Conservation (phyloP, 2,113 vertebrate genomes). For the Lasiurus cinereus region DNA sequence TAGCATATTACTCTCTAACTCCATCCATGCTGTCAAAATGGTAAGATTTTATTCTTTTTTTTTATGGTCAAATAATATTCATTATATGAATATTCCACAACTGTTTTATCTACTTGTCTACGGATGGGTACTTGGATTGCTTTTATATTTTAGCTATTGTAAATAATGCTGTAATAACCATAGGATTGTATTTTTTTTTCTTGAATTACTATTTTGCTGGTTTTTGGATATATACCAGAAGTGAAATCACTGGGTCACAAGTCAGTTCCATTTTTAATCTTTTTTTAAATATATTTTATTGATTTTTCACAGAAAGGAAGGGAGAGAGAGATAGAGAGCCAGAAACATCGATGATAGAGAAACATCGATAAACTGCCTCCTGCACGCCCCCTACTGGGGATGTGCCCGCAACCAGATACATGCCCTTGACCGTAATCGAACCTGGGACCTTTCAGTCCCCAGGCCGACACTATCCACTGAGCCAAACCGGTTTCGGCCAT, state of each 20-base stretch:
- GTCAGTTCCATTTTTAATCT: too few species aligned
- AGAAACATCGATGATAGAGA: too few species aligned
- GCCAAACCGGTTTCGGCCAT: not conserved
- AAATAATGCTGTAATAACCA: not conserved
- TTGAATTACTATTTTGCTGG: not conserved
- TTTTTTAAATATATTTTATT: too few species aligned
- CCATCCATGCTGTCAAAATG: not conserved
- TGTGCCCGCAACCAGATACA: too few species aligned
- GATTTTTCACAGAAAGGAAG: too few species aligned
- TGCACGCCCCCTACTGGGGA: too few species aligned
- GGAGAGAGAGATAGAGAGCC: too few species aligned
- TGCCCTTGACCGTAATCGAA: too few species aligned
- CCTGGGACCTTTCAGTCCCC: too few species aligned
- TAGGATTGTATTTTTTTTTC: not conserved
- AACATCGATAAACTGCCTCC: too few species aligned
- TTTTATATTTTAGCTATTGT: not conserved
- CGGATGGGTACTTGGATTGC: not conserved
- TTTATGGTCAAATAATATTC: not conserved
- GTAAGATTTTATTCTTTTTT: not conserved
- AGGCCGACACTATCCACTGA: too few species aligned
- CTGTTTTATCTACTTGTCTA: not conserved
- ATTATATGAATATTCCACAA: not conserved
- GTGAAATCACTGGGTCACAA: not conserved
- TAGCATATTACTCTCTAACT: not conserved
- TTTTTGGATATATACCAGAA: too few species aligned